phyloP scores from a whole-genome alignment of 2,113 vertebrate genomes.

The Oreochromis aureus region DNA sequence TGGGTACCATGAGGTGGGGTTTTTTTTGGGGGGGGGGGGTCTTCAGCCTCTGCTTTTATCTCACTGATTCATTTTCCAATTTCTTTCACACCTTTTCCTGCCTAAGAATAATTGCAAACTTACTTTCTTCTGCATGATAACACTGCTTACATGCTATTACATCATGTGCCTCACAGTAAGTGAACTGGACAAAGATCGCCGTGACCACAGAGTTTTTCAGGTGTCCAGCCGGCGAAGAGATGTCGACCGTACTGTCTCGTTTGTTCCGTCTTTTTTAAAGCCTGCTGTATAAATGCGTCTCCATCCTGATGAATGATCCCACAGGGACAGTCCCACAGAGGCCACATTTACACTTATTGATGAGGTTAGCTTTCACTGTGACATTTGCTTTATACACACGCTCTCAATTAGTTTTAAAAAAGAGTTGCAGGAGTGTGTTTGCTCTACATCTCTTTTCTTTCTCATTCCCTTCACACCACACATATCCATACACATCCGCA shows the following conservation, averaged over 20 bases:
- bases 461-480: background rate
- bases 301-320: constrained; percentile 14
- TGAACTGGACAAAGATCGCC: background rate
- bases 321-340: constrained; percentile 1
- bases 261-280: background rate
- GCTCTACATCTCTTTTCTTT: background rate
- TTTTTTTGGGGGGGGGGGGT: background rate
- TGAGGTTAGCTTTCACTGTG: background rate
- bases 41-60: background rate
- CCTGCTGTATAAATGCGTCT: background rate
- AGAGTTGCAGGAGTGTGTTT: background rate
- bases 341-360: constrained; percentile 1
- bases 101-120: background rate
- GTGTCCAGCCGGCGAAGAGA: background rate
- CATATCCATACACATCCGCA: background rate
- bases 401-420: constrained; percentile 16
- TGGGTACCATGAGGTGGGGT: background rate
- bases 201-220: background rate
- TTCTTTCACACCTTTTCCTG: background rate
- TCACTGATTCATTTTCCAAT: background rate
- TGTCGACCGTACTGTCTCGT: background rate
- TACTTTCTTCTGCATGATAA: constrained; percentile 11
- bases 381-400: background rate
- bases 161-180: constrained; percentile 3
- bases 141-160: constrained; percentile 7